phyloP scores from a whole-genome alignment of 2,888 invertebrate species.

The Andricus curvator region DNA sequence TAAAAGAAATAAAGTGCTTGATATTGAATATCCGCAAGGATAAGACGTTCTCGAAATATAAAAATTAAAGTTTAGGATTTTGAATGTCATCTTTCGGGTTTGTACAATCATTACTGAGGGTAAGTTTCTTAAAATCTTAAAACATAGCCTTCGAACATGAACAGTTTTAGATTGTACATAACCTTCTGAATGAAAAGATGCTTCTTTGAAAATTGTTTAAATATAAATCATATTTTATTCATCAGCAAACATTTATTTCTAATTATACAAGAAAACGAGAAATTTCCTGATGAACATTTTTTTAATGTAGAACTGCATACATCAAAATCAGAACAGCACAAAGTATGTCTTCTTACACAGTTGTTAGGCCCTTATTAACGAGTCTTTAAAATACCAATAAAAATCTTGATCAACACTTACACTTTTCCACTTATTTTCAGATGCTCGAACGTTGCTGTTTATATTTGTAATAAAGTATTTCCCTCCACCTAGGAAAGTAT shows the following conservation, averaged over 20 bases:
- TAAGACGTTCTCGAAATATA: too few relatives aligned
- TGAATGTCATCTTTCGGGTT: too few relatives aligned
- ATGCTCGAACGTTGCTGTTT: slow-evolving; percentile 27
- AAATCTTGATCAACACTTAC: neutral
- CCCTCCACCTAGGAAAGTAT: slow-evolving; percentile 10
- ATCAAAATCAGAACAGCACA: neutral
- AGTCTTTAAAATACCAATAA: neutral
- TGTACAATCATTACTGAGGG: too few relatives aligned
- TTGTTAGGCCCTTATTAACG: neutral
- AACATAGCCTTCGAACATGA: too few relatives aligned
- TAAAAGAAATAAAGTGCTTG: too few relatives aligned
- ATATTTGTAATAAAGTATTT: slow-evolving; percentile 24
- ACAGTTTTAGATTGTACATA: too few relatives aligned
- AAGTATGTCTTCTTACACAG: neutral
- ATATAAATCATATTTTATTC: neutral
- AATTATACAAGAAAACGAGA: neutral
- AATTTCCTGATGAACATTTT: neutral
- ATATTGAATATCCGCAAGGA: too few relatives aligned
- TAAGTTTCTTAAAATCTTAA: too few relatives aligned
- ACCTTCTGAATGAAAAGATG: too few relatives aligned
- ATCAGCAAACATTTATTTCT: neutral
- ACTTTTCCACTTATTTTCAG: neutral
- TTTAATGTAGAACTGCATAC: slow-evolving; percentile 8
- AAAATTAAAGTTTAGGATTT: too few relatives aligned
- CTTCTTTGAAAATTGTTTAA: too few relatives aligned